Percentiles rank a stretch among this genome's conserved stretches.
These are phyloP conservation scores for Agrochola macilenta DNA, from an alignment of 2,888 invertebrate genomes.

Conservation along the genomic window DNA sequence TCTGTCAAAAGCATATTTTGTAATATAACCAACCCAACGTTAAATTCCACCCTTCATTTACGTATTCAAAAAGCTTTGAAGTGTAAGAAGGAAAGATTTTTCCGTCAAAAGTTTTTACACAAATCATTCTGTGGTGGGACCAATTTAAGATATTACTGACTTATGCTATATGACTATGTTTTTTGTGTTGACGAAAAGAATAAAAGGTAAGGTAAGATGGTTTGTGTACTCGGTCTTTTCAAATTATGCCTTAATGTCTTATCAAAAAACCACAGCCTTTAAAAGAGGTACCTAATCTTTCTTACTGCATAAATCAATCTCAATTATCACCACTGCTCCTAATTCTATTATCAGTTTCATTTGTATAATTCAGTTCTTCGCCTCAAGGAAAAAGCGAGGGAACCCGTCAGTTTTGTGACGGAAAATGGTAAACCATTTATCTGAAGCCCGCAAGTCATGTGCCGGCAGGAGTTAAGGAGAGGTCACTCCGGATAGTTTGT, in stretches of 20 bases:
- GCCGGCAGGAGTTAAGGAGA: constrained; percentile 6
- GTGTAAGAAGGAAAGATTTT: constrained; percentile 60
- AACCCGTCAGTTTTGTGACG: constrained; percentile 14
- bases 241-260: neutral
- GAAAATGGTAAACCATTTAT: constrained; percentile 34
- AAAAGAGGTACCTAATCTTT: neutral
- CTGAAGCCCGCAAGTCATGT: constrained; percentile 30
- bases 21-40: too few relatives aligned
- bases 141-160: constrained; percentile 62
- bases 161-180: constrained; percentile 49
- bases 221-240: neutral
- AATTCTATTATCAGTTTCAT: constrained; percentile 22
- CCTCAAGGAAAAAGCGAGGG: constrained; percentile 2
- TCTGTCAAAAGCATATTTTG: neutral
- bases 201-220: neutral
- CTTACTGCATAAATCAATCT: constrained; percentile 9
- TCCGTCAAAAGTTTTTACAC: constrained; percentile 76
- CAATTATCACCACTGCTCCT: constrained; percentile 2
- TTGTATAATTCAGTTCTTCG: constrained; percentile 14
- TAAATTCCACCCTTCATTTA: neutral
- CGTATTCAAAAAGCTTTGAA: constrained; percentile 21
- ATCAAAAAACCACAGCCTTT: too few relatives aligned
- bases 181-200: neutral
- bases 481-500: constrained; percentile 3
- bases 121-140: constrained; percentile 75